Evolutionary conservation across 1,140 invertebrate genomes (phyloP).

Genomic region (Euwallacea fornicatus): DNA sequence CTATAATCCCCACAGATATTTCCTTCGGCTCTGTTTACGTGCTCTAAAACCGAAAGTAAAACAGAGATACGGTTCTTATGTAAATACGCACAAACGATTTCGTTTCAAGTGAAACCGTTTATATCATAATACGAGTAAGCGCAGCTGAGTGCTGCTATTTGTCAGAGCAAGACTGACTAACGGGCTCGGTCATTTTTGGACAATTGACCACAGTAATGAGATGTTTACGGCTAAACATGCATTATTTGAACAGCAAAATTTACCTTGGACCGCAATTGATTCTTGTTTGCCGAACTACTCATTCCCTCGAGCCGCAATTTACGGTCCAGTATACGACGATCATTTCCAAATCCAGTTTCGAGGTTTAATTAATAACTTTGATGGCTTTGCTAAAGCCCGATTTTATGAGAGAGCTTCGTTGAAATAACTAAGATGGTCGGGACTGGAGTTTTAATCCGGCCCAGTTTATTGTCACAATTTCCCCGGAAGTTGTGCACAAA

Average conservation of each 20-base stretch:
- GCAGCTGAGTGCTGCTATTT: no score
- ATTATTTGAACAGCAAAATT: not conserved
- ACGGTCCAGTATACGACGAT: not conserved
- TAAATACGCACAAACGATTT: constrained; percentile 1
- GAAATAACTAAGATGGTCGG: no score
- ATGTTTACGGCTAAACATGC: not conserved
- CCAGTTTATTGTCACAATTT: no score
- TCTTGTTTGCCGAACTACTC: not conserved
- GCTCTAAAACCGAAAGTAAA: constrained; percentile 4
- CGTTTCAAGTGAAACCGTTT: not conserved
- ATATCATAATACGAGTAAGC: no score
- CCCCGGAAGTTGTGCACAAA: no score
- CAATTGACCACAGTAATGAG: not conserved
- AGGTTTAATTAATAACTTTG: not conserved
- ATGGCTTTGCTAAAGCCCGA: no score
- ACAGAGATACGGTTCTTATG: constrained; percentile 2
- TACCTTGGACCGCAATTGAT: constrained; percentile 4
- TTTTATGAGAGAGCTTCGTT: no score
- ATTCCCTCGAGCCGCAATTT: not conserved
- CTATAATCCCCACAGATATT: constrained; percentile 5
- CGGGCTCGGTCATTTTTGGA: not conserved
- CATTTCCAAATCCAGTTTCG: not conserved
- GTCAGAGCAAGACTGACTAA: not conserved
- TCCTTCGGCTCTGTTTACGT: constrained; percentile 1
- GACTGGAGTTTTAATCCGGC: no score